phyloP scores from a whole-genome alignment of 2,888 invertebrate species.

The Yponomeuta evonymella region DNA sequence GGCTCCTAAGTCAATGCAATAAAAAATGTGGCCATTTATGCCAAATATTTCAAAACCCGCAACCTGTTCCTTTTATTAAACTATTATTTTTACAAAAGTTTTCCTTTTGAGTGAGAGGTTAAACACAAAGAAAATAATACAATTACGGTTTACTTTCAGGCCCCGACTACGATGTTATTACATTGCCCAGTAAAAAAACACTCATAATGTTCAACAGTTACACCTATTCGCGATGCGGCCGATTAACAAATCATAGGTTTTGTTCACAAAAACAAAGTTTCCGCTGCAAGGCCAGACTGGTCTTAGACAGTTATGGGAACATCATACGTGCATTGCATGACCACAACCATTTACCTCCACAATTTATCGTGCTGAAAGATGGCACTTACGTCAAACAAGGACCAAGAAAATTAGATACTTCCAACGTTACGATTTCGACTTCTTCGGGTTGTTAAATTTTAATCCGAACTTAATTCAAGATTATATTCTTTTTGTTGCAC shows the following conservation, averaged over 20 bases:
- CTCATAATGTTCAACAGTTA: constrained; percentile 21
- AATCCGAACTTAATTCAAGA: not conserved
- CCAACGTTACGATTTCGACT: not conserved
- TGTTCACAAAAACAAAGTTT: not conserved
- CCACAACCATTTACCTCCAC: constrained; percentile 24
- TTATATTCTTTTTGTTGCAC: too few species aligned
- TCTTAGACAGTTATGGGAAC: constrained; percentile 18
- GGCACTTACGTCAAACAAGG: constrained; percentile 11
- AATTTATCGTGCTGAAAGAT: constrained; percentile 16
- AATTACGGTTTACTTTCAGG: not conserved
- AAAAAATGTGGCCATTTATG: too few species aligned
- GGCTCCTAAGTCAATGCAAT: too few species aligned
- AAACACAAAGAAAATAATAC: too few species aligned
- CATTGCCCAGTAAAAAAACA: constrained; percentile 16
- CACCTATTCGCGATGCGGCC: constrained; percentile 19
- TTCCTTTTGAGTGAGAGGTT: too few species aligned
- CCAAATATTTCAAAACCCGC: too few species aligned
- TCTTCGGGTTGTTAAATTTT: not conserved
- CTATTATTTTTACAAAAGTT: too few species aligned
- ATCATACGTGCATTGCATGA: constrained; percentile 18
- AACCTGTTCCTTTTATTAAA: too few species aligned
- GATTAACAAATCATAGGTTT: not conserved
- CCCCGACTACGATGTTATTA: not conserved
- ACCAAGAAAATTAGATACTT: not conserved
- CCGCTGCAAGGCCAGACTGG: constrained; percentile 18